Evolutionary conservation across 2,888 invertebrate species (phyloP).

Genomic region (Synanthedon tipuliformis): DNA sequence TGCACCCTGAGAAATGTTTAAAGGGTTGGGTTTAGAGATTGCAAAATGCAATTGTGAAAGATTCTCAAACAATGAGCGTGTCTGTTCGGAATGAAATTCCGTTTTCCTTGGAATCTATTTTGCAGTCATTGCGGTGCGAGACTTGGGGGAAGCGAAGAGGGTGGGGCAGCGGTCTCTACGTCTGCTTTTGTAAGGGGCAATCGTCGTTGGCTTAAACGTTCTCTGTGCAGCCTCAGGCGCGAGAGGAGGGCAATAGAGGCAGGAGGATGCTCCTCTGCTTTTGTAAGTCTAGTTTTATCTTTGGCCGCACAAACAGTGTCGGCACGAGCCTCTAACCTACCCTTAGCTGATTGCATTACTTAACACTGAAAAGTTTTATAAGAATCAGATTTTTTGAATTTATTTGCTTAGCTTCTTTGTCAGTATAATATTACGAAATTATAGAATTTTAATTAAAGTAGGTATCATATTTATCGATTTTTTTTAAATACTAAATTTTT

Average conservation of each 20-base stretch:
- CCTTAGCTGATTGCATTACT: constrained; percentile 41
- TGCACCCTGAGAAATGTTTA: no score
- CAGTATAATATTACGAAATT: no score
- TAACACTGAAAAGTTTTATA: background rate
- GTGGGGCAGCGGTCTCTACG: constrained; percentile 19
- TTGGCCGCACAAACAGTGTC: constrained; percentile 32
- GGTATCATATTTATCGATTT: no score
- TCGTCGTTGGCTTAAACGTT: constrained; percentile 50
- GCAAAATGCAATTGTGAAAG: constrained; percentile 51
- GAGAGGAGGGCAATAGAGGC: constrained; percentile 12
- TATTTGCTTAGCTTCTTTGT: no score
- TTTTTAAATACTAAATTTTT: no score
- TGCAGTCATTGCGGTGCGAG: constrained; percentile 22
- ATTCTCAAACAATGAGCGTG: constrained; percentile 49
- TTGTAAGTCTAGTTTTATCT: constrained; percentile 49
- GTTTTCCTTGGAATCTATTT: constrained; percentile 51
- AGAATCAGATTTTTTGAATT: no score
- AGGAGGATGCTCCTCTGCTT: constrained; percentile 33
- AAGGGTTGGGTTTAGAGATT: constrained; percentile 22
- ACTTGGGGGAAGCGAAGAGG: constrained; percentile 9
- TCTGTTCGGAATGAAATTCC: constrained; percentile 46
- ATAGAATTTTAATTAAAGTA: no score
- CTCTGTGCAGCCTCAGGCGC: constrained; percentile 20
- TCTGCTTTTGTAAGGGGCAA: constrained; percentile 49
- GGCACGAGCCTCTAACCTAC: constrained; percentile 18